Base-by-base conservation (phyloP, 2,797 vertebrate genomes). In the Eleutherodactylus coqui region DNA sequence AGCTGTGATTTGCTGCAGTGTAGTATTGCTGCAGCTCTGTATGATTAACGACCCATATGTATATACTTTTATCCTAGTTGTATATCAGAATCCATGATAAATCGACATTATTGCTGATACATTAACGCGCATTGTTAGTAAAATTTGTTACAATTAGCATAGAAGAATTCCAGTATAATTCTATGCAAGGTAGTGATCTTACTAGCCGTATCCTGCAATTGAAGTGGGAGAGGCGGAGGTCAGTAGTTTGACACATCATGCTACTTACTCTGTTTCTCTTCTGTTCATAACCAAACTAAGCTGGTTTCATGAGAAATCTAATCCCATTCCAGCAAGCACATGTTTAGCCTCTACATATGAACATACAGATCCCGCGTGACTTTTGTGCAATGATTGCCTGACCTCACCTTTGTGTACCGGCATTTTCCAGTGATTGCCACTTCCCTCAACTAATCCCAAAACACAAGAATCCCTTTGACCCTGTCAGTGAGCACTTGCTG, bases 391-490 rank as follows among this genome's bases (percentile, higher is more conserved):
- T 83, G 73, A 87, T 79, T 83, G 79, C 62, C 55, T 76, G 85
- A 58, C 82, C 75, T 79, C 55, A 84, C 75, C 81, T 79, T 84
- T 84, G 43, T 79, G 34, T 49, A 27, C 41, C 75, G 79, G 80
- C 43, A 84, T 72, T 83, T 83, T 84, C 32, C 53, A 84, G 47
- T 87, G 82, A 87, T 79, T 84, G 76, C 67, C 53, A 79, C 75
- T 84, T 87, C 67, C 82, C 86, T 80, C 67, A 29, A 32, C 64
- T 75, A 84, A 87, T 58, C 51, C 81, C 75, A 87, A 87, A 82
- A 77, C 85, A 73, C 75, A 55, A 72, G n/a, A 82, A 72, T 87
- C 85, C 75, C 43, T 87, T 84, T 87, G 82, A 87, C 82, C 82
- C 76, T 41, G 47, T 84, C 86, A 79, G 38, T 53, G 86, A 84